These are phyloP conservation scores for Hydriomena furcata DNA, from an alignment of 2,888 invertebrate species.

Conservation along the genomic window DNA sequence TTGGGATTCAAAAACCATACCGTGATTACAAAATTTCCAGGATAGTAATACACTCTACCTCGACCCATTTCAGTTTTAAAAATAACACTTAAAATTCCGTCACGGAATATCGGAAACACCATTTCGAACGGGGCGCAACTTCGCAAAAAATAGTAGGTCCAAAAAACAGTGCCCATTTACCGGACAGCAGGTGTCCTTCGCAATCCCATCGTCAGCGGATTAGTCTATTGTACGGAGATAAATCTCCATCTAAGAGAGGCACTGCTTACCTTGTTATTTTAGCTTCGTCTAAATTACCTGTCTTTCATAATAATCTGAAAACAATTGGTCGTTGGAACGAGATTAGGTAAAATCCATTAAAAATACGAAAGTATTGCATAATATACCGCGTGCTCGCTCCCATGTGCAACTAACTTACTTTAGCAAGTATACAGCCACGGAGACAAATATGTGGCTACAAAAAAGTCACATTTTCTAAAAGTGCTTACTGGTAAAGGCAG, in stretches of 20 bases:
- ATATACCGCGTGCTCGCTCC: no score
- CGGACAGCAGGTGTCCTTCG: constrained; percentile 72
- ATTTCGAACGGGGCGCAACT: constrained; percentile 9
- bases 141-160: constrained; percentile 25
- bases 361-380: no score
- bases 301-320: constrained; percentile 46
- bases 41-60: constrained; percentile 13
- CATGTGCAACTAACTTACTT: no score
- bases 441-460: no score
- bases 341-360: constrained; percentile 6
- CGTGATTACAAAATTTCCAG: not conserved
- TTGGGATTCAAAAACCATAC: no score
- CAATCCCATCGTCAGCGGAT: constrained; percentile 74
- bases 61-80: constrained; percentile 10
- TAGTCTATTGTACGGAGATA: constrained; percentile 70
- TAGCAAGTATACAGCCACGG: no score
- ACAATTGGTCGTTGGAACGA: constrained; percentile 13
- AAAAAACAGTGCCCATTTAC: constrained; percentile 63
- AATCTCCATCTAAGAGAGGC: constrained; percentile 59
- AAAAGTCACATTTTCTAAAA: no score
- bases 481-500: no score
- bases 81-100: constrained; percentile 24
- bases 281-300: constrained; percentile 41
- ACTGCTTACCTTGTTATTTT: constrained; percentile 61
- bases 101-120: constrained; percentile 19